Evolutionary conservation across 2,113 vertebrate genomes (phyloP), one percentile per base, ranked within the genome.

Genomic region (Callithrix jacchus): DNA sequence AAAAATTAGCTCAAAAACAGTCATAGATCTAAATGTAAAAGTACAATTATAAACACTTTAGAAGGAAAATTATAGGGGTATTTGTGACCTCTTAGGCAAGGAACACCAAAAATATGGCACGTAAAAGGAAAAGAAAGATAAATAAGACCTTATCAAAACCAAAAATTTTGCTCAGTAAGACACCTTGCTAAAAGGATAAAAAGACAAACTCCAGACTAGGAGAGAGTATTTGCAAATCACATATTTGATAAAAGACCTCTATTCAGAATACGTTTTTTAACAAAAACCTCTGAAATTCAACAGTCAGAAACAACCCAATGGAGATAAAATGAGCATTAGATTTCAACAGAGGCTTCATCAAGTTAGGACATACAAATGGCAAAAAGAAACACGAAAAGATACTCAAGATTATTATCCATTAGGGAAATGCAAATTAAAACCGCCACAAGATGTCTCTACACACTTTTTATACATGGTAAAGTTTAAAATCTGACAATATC

Each of bases 301-400:
- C 32, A 37, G 37, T 42, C 27, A 61, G 77, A 61, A 84, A 49
- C 16, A 54, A 11, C 16, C 52, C 49, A 0, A 0, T 14, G 42
- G 13, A 30, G 25, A 56, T 9, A 14, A 20, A 13, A 30, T 2
- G 20, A 35, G 11, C 5, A 3, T 25, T 20, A 27, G 18, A 20
- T 17, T 1, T 35, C 30, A 61, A 47, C 30, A 58, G 47, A n/a
- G 3, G 21, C 18, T 32, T 79, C 23, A 12, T 18, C 66, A 1
- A 32, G 13, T 21, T 18, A 11, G 27, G 45, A 8, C 6, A 1
- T 1, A 23, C 0, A 6, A 23, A 7, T 2, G n/a, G 27, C 14
- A 40, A 40, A 13, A 2, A 37, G 40, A 6, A 18, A 30, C 80
- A 37, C 1, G 32, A 27, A 61, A 70, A 42, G 37, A 73, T 6